Evolutionary conservation across 2,888 invertebrate species (phyloP), one percentile per base, ranked within the genome.

Genomic region (Clistopyga incitator): DNA sequence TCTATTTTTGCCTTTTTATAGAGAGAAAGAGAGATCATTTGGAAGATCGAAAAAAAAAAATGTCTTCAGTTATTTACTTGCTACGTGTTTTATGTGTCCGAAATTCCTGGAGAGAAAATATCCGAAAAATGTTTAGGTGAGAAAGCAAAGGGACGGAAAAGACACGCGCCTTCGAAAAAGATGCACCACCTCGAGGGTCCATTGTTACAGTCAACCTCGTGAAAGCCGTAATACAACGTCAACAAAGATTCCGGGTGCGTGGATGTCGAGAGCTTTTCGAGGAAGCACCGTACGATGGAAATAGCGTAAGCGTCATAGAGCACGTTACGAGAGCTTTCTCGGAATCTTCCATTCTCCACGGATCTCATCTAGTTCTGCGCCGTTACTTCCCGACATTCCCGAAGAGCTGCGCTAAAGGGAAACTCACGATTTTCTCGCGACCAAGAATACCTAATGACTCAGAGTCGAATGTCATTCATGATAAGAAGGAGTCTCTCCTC

Each of bases 391-490:
- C 20, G 29, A 25, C 18, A 29, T 47, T 13, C 47, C 61, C 59
- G 18, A 47, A 23, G 29, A 61, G 47, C 59, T 29, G 64, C 72
- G 38, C 59, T 56, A 61, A 68, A 68, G 38, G 25, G 68, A 81
- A 82, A 77, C 50, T 25, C 52, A 42, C 42, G 42, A 42, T 20
- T 23, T 77, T 83, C 67, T 47, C 64, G 45, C 78, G 65, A 84
- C 68, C 82, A 86, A 87, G 88, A 89, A 88, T 88, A 84, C 85
- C 85, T 87, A 90, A 91, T 88, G 89, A 89, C 89, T 87, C 86
- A 86, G 89, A 89, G 89, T 90, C 85, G 88, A 90, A 87, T 84
- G 86, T 81, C 74, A 79, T 71, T 81, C 68, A 85, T 87, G 90
- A 91, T 90, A 90, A 89, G 88, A 86, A 84, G 88, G 85, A 84